Evolutionary conservation across 2,888 invertebrate genomes (phyloP).

Genomic region (Agrilus cyanescens): DNA sequence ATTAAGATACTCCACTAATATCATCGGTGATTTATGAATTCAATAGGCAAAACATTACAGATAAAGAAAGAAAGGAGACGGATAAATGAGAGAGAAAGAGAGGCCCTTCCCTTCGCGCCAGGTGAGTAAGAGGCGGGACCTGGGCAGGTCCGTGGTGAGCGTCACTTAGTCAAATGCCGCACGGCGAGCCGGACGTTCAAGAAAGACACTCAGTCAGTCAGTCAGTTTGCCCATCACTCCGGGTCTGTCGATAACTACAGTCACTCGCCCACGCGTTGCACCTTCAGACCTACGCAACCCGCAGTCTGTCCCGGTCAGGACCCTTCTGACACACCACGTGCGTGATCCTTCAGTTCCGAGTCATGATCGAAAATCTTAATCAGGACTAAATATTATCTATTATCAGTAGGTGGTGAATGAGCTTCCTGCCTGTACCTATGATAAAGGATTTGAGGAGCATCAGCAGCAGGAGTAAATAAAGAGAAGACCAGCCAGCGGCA

Average conservation of each 20-base stretch:
- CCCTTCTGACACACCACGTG: too few relatives aligned
- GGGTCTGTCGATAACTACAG: constrained; percentile 9
- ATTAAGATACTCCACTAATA: constrained; percentile 25
- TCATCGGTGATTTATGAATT: constrained; percentile 34
- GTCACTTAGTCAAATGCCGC: constrained; percentile 36
- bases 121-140: constrained; percentile 34
- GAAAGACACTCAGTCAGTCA: constrained; percentile 25
- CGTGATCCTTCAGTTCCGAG: too few relatives aligned
- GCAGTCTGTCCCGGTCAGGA: background rate
- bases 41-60: constrained; percentile 9
- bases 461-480: too few relatives aligned
- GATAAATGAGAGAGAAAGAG: constrained; percentile 31
- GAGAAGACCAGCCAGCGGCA: too few relatives aligned
- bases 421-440: too few relatives aligned
- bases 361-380: too few relatives aligned
- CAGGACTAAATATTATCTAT: too few relatives aligned
- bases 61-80: too few relatives aligned
- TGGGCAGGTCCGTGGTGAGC: constrained; percentile 29
- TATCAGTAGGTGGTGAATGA: too few relatives aligned
- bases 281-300: background rate
- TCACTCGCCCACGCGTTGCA: constrained; percentile 14
- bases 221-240: constrained; percentile 16
- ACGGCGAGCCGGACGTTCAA: constrained; percentile 27
- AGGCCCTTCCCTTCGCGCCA: constrained; percentile 29
- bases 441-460: too few relatives aligned